These are phyloP conservation scores for Gastrophysa polygoni DNA, from an alignment of 2,888 invertebrate genomes.

Conservation along the genomic window DNA sequence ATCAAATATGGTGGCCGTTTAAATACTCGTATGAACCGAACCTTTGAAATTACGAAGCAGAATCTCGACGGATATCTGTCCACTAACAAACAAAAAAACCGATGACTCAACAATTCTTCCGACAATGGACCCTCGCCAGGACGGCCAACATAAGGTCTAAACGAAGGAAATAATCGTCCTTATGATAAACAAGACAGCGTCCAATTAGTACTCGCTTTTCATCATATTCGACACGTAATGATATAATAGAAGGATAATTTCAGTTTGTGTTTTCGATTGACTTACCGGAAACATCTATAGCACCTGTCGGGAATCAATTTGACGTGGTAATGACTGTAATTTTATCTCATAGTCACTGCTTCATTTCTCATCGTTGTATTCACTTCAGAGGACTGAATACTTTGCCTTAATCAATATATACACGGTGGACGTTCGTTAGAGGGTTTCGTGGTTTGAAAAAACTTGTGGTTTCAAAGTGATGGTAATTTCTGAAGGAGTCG, in stretches of 20 bases:
- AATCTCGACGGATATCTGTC: background rate
- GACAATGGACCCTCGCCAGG: conserved; percentile 45
- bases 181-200: conserved; percentile 47
- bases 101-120: conserved; percentile 47
- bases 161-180: conserved; percentile 46
- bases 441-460: no score
- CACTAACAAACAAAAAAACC: background rate
- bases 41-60: background rate
- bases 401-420: background rate
- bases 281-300: conserved; percentile 11
- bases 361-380: background rate
- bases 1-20: background rate
- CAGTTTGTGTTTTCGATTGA: conserved; percentile 2
- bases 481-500: no score
- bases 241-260: conserved; percentile 43
- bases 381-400: background rate
- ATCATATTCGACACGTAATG: conserved; percentile 50
- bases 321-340: background rate
- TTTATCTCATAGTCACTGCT: background rate
- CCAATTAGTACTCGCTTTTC: conserved; percentile 54
- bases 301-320: conserved; percentile 7
- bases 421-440: background rate
- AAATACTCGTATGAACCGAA: background rate
- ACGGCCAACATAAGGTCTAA: conserved; percentile 43
- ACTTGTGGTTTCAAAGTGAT: no score